Conservation (phyloP, 1,140 invertebrate genomes). For the Bombus consobrinus region DNA sequence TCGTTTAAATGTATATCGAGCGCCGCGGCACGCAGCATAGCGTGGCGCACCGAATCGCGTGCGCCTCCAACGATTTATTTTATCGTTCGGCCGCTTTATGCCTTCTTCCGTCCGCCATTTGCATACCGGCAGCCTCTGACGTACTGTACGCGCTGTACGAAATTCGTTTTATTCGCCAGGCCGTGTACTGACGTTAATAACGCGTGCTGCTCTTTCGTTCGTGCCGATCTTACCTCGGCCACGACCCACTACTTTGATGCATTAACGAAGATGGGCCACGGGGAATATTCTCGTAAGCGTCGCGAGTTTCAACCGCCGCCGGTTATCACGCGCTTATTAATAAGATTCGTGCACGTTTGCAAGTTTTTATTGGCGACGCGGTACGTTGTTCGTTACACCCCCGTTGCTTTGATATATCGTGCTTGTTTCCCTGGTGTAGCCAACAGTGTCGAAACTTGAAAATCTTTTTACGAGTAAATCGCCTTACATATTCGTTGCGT, state of each 20-base stretch:
- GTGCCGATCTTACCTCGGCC: neutral
- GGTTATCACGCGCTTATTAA: constrained; percentile 34
- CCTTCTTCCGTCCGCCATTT: constrained; percentile 40
- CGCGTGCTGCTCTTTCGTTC: constrained; percentile 9
- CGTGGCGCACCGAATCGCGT: constrained; percentile 49
- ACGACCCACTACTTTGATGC: constrained; percentile 7
- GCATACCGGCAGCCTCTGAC: constrained; percentile 37
- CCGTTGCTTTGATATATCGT: neutral
- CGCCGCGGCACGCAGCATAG: neutral
- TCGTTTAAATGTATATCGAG: constrained; percentile 60
- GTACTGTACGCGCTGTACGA: constrained; percentile 40
- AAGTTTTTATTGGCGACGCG: neutral
- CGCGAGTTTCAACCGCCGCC: neutral
- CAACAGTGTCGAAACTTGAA: neutral
- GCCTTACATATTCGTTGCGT: neutral
- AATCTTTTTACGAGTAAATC: neutral
- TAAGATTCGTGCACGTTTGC: neutral
- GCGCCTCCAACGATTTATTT: constrained; percentile 49
- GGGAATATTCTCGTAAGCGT: constrained; percentile 17
- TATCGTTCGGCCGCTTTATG: constrained; percentile 52
- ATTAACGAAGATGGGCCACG: neutral
- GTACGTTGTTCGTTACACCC: neutral
- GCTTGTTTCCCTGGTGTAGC: too few species aligned
- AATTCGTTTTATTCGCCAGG: constrained; percentile 48
- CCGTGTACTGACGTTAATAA: constrained; percentile 50